Evolutionary conservation across 2,797 vertebrate species (phyloP).

Genomic region (Acropternis orthonyx): DNA sequence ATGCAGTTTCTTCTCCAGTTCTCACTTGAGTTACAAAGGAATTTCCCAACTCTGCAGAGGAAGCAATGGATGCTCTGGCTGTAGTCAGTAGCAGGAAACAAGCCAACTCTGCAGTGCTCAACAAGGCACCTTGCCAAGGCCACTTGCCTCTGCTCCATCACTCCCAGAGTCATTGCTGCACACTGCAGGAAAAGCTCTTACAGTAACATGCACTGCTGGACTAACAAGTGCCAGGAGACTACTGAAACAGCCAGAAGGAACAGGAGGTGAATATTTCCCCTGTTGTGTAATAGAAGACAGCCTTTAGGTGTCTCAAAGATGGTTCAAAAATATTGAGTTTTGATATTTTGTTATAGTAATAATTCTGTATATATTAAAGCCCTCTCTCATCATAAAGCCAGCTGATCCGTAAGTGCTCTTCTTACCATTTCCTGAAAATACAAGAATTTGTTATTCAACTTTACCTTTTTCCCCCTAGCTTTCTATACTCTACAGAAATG

Average conservation of each 20-base stretch:
- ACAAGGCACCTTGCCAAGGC: constrained; percentile 15
- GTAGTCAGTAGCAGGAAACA: neutral
- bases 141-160: neutral
- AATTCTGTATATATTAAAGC: neutral
- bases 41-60: neutral
- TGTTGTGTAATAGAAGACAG: neutral
- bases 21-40: neutral
- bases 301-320: neutral
- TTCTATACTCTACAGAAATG: neutral
- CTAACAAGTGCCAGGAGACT: neutral
- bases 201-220: neutral
- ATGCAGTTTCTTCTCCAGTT: neutral
- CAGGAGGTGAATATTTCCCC: neutral
- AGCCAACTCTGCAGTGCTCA: constrained; percentile 19
- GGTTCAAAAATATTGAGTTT: neutral
- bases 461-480: neutral
- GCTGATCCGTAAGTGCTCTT: neutral
- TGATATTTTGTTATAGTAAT: neutral
- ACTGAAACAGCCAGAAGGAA: neutral
- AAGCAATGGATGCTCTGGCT: neutral
- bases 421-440: neutral
- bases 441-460: neutral
- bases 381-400: neutral
- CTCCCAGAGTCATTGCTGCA: neutral
- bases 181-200: neutral